Percentiles rank a stretch among this genome's conserved stretches.
Conservation (phyloP, 2,797 vertebrate species). For the Fistularia tabacaria region DNA sequence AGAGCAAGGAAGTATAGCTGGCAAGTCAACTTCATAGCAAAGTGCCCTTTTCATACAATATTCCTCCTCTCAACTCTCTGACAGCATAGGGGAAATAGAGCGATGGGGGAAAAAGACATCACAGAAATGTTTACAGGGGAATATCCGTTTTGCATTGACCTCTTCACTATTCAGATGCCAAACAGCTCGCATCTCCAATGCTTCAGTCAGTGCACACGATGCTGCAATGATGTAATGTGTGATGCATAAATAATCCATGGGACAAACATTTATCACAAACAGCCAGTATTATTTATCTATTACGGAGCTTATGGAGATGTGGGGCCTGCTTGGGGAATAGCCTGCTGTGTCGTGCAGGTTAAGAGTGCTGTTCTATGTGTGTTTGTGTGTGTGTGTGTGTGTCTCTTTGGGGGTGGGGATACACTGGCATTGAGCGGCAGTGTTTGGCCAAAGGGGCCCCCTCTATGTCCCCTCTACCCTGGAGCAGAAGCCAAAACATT, state of each 20-base stretch:
- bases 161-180: conserved; percentile 30
- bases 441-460: conserved; percentile 29
- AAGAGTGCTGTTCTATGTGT: conserved; percentile 6
- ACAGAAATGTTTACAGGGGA: conserved; percentile 51
- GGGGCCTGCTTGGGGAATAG: conserved; percentile 52
- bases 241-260: conserved; percentile 57
- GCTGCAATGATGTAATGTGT: conserved; percentile 35
- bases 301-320: conserved; percentile 51
- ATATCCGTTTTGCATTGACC: conserved; percentile 46
- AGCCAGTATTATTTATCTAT: conserved; percentile 61
- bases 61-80: conserved; percentile 33
- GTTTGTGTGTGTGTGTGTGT: conserved; percentile 5
- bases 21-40: conserved; percentile 41
- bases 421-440: conserved; percentile 11
- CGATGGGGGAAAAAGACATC: conserved; percentile 9
- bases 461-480: conserved; percentile 57
- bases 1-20: conserved; percentile 53
- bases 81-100: conserved; percentile 35
- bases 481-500: conserved; percentile 64
- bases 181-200: conserved; percentile 32
- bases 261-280: conserved; percentile 58
- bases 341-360: conserved; percentile 42
- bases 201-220: conserved; percentile 22
- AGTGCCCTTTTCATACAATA: conserved; percentile 44
- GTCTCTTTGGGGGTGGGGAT: conserved; percentile 2